Evolutionary conservation across 2,113 vertebrate species (phyloP), one percentile per base, ranked within the genome.

Genomic region (Ptilonorhynchus violaceus): DNA sequence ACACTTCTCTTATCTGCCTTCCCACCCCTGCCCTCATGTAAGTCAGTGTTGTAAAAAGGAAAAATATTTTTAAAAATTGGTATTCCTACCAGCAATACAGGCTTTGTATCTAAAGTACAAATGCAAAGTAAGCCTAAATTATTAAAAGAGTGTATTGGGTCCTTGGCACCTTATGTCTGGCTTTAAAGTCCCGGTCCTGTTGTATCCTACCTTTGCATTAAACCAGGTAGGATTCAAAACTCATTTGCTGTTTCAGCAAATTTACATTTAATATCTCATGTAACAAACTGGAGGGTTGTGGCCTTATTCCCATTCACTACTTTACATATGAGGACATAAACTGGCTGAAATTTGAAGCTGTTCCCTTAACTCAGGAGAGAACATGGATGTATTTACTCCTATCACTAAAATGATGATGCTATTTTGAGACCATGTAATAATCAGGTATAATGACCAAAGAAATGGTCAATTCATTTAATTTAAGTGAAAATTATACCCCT

Each of bases 141-240:
- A 46, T 53, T 53, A 28, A 62, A 12, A 24, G 47, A 46, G 33
- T 41, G 53, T 4, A 55, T 8, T 53, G 14, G 17, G 41, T 19
- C 69, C 30, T 66, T 60, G 69, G 53, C 33, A 74, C 23, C 30
- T 55, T 25, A 69, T 55, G 21, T 41, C 47, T 76, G 63, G 25
- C 30, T 68, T 47, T 62, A 53, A 69, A 69, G 17, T 18, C 70
- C 70, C 31, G 25, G 25, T 47, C 4, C 47, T 27, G 30, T 35
- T 55, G n/a, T 41, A 47, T 55, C 39, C 60, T 44, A 60, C 13
- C 28, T 66, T 6, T 59, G 44, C 53, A 59, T 37, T 46, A 85
- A 81, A 90, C 30, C 63, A 90, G 35, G 58, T 17, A 91, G 63
- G 68, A 80, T 60, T 86, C 66, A 44, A 77, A 94, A 77, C 37